A percentile compares a stretch with the other conserved stretches of the same genome.
Evolutionary conservation across 2,797 vertebrate species (phyloP).

Genomic region (Epinephelus coioides): DNA sequence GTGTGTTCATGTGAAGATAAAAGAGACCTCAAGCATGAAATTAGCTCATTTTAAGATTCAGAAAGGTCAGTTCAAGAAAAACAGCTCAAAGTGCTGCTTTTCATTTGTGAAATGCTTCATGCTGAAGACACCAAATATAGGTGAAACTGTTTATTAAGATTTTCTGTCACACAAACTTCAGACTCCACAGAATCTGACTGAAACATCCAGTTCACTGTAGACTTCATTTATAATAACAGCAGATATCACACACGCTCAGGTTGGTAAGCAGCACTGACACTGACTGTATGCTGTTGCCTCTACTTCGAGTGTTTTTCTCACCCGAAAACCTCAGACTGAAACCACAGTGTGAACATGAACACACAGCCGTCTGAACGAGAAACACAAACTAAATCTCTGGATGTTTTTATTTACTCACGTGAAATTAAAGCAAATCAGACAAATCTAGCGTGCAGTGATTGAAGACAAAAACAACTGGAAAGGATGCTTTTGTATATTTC

Average conservation of each 20-base stretch:
- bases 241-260: neutral
- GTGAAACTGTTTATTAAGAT: neutral
- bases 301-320: neutral
- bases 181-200: neutral
- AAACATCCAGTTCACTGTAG: neutral
- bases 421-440: neutral
- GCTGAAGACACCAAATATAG: neutral
- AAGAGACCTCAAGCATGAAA: constrained; percentile 35
- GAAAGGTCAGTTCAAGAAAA: neutral
- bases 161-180: neutral
- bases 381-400: neutral
- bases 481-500: neutral
- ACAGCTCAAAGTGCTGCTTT: neutral
- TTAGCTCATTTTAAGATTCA: constrained; percentile 22
- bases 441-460: neutral
- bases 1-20: constrained; percentile 45
- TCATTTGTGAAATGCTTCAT: neutral
- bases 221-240: neutral
- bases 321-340: constrained; percentile 25
- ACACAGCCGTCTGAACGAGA: neutral
- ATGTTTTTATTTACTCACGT: constrained; percentile 13
- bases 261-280: neutral
- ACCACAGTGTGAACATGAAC: constrained; percentile 22
- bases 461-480: too few species aligned
- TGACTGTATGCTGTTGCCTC: neutral